Base-by-base conservation (phyloP, 2,888 invertebrate species). In the Chrysolina haemoptera region DNA sequence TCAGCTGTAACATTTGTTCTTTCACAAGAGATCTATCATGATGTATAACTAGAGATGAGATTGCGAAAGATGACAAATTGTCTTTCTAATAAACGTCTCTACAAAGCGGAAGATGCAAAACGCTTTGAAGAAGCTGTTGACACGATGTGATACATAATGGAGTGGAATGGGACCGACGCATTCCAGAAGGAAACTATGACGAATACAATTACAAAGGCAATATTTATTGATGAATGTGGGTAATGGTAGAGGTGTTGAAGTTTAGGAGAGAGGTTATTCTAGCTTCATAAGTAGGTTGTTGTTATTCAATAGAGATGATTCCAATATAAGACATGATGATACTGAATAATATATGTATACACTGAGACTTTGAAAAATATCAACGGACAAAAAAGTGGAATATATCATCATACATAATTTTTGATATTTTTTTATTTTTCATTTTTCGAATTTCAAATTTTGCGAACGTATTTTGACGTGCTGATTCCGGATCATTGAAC, bases 1-100 rank as follows among this genome's bases (percentile, higher is more conserved):
- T 70, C 48, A 67, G 35, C 35, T 67, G 50, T 16, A 67, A 53
- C 67, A 67, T 67, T 35, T 67, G 67, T 67, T 67, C 55, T 40
- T 50, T 27, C n/a, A 35, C 27, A n/a, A 27, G 59, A 27, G 59
- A 59, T 59, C 59, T 8, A 59, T 59, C 59, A 59, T 35, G 59
- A 59, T 59, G n/a, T 35, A 59, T 59, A 59, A 59, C 59, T 35
- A 9, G 59, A 59, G 59, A 35, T 59, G 59, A 59, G 59, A 59
- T 59, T 59, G 59, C 35, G 59, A 59, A 14, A 35, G 27, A 14
- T 12, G 59, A 59, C 59, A 59, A 59, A 59, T 59, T 59, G 27
- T 35, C 59, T 59, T 59, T 59, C 27, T 35, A 59, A 59, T 59
- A 35, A 35, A 59, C 59, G 59, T 35, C 35, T 59, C 35, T 35